Evolutionary conservation across 1,140 invertebrate species (phyloP), one percentile per base, ranked within the genome.

Genomic region (Drosophila nikananu): DNA sequence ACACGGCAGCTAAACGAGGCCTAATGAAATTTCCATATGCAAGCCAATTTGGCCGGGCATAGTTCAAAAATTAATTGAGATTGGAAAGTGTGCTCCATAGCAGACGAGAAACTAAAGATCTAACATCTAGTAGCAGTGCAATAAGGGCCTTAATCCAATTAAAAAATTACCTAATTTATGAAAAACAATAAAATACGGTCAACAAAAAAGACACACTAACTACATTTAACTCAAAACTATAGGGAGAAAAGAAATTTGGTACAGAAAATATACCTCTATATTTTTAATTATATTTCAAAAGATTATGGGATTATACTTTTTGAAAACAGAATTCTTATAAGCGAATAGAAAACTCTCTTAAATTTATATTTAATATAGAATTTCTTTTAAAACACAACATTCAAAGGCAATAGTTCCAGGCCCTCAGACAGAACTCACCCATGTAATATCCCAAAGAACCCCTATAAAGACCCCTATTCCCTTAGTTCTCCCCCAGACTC

Each of bases 21-120:
- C 74, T 86, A 91, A 89, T 90, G 75, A 86, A 91, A 86, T 91
- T 76, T 74, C 81, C 81, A 91, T 80, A 61, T 51, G 75, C 46
- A 48, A 76, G 46, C 60, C 51, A 55, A 82, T 75, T 80, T 68
- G 55, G 67, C 27, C 55, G 59, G 60, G 49, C 64, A 7, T 61
- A 49, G 66, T 74, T 59, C 32, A 35, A 23, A 54, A 41, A 68
- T 59, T 78, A 58, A 80, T 80, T 54, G 55, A 51, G 21, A 60
- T 44, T 59, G 39, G 42, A 27, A 59, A 65, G 35, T 49, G 25
- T 27, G 42, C 12, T n/a, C n/a, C 1, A 19, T 7, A 30, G 59
- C 13, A 32, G 23, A 19, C 7, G 13, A 8, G 8, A 44, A 19
- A 15, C 1, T 3, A n/a, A n/a, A n/a, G n/a, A n/a, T n/a, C n/a